A percentile compares a stretch with the other conserved stretches of the same genome.
These are phyloP conservation scores for Epizoanthus scotinus DNA, from an alignment of 92 coral and sea anemone species.

Conservation along the genomic window DNA sequence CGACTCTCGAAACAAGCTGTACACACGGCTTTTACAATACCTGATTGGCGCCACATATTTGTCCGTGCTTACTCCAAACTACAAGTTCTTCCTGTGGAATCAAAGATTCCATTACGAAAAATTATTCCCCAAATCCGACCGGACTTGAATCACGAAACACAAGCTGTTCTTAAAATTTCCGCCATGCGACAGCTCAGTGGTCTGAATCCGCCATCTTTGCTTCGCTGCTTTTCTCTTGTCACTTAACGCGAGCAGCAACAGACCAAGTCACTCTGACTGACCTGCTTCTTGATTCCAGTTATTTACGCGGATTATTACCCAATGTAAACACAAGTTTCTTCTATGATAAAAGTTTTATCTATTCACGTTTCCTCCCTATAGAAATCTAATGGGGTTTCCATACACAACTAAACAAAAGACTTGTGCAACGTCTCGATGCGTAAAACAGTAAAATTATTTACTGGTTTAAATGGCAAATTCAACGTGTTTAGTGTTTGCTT, in stretches of 20 bases:
- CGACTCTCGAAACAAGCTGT: neutral
- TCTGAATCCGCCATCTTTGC: neutral
- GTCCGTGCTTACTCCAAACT: conserved; percentile 12
- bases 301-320: conserved; percentile 54
- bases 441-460: conserved; percentile 64
- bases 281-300: conserved; percentile 33
- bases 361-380: conserved; percentile 76
- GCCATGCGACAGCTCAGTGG: neutral
- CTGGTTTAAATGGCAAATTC: conserved; percentile 52
- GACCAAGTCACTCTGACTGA: neutral
- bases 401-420: conserved; percentile 76
- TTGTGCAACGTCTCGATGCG: conserved; percentile 61
- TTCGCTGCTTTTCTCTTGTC: neutral
- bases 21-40: conserved; percentile 24
- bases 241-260: neutral
- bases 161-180: conserved; percentile 21
- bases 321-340: conserved; percentile 73
- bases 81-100: conserved; percentile 19
- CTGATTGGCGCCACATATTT: conserved; percentile 9
- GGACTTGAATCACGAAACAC: conserved; percentile 17
- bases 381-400: conserved; percentile 87
- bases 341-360: conserved; percentile 80
- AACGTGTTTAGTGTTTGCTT: conserved; percentile 54
- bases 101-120: neutral
- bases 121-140: neutral